Conservation (phyloP, 2,888 invertebrate species). For the Drosophila phalerata region DNA sequence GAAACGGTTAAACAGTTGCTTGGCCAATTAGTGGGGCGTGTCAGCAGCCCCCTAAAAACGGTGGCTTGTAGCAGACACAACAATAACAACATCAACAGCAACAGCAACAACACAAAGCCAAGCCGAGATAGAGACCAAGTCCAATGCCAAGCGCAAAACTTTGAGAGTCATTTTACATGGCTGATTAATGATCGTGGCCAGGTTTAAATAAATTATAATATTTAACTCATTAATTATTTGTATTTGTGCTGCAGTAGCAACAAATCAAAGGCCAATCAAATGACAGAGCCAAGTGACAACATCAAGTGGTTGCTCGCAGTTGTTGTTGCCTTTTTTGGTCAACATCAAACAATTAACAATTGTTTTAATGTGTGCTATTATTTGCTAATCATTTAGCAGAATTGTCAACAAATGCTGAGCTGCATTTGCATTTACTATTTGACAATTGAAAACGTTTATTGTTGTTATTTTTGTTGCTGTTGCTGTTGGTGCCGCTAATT, state of each 20-base stretch:
- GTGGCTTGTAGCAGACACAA: slow-evolving; percentile 54
- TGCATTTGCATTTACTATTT: slow-evolving; percentile 51
- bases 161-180: slow-evolving; percentile 47
- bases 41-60: slow-evolving; percentile 52
- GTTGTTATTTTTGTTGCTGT: slow-evolving; percentile 32
- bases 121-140: slow-evolving; percentile 35
- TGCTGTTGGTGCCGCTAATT: slow-evolving; percentile 55
- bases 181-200: slow-evolving; percentile 79
- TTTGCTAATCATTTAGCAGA: slow-evolving; percentile 74
- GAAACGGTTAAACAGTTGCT: slow-evolving; percentile 45
- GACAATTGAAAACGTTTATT: slow-evolving; percentile 47
- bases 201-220: slow-evolving; percentile 77
- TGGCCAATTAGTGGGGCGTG: slow-evolving; percentile 76
- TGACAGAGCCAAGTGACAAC: slow-evolving; percentile 63
- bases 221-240: slow-evolving; percentile 78
- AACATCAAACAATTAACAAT: slow-evolving; percentile 67
- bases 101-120: slow-evolving; percentile 34
- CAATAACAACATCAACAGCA: too few relatives aligned
- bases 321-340: slow-evolving; percentile 69
- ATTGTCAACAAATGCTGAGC: slow-evolving; percentile 58
- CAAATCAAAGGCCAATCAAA: slow-evolving; percentile 76
- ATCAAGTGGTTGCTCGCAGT: slow-evolving; percentile 34
- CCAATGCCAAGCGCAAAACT: slow-evolving; percentile 48
- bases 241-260: slow-evolving; percentile 65
- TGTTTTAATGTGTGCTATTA: slow-evolving; percentile 68